Base-by-base conservation (phyloP, 2,113 vertebrate genomes). In the Sceloporus tristichus region DNA sequence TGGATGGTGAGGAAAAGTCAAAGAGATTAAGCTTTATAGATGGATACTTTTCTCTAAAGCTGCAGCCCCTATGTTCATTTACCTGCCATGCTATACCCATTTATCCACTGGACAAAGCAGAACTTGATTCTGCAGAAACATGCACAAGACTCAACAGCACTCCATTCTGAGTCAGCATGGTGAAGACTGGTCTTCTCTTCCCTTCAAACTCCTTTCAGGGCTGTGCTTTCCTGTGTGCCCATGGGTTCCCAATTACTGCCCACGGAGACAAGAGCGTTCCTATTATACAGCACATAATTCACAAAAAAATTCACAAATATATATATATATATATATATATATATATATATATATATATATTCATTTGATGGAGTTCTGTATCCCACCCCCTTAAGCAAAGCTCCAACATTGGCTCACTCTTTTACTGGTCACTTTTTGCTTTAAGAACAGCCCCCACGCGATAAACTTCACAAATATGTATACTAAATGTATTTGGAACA, bases 391-490 rank as follows among this genome's bases (percentile, higher is more conserved):
- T 0, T 38, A 70, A 1, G 85, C 68, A 85, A 92, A 82, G 77
- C 76, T 0, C 89, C 84, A 42, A 73, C 40, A 87, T 93, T 78
- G 76, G 71, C 56, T 74, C 11, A 25, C 59, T 53, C 21, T 23
- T 42, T 84, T 27, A 83, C 79, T 84, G 77, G 54, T 90, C 83
- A 82, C 75, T 29, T n/a, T 66, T 89, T 87, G 65, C 40, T 86
- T 75, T 85, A 92, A 91, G 27, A 62, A 78, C 85, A 23, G 62
- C 19, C 11, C 65, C 79, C 9, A 54, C 9, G 6, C 90, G 84
- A 70, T 90, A 89, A 92, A 85, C 90, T 86, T 92, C 87, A 94
- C 40, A 90, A 88, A 79, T 85, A 85, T 86, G 93, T 11, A 29
- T 86, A 74, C 79, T 38, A 21, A 48, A 25, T 77, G 19, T 82